phyloP scores from a whole-genome alignment of 1,140 invertebrate species.

The Aplysia californica region DNA sequence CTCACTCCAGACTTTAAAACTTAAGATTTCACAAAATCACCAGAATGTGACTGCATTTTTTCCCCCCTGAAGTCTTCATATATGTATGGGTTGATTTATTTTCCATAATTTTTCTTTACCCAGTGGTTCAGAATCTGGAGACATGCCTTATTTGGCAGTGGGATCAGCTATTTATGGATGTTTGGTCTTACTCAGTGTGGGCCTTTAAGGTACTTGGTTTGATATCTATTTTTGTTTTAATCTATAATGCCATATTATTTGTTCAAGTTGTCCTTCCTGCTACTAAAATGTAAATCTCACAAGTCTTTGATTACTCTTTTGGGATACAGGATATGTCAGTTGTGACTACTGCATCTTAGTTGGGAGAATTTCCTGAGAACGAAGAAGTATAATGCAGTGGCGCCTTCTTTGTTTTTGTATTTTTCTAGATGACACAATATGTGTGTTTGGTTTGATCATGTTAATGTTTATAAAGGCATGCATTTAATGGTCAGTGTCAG shows the following conservation, averaged over 20 bases:
- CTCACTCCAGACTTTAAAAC: background rate
- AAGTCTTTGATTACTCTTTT: background rate
- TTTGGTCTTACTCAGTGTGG: constrained; percentile 70
- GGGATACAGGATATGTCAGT: background rate
- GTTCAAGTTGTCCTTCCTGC: background rate
- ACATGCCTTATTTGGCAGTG: constrained; percentile 66
- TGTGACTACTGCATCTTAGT: background rate
- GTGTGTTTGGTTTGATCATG: too few relatives aligned
- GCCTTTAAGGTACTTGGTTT: constrained; percentile 57
- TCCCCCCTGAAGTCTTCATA: background rate
- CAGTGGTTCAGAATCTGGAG: constrained; percentile 66
- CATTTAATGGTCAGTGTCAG: too few relatives aligned
- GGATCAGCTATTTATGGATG: constrained; percentile 68
- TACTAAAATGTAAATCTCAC: background rate
- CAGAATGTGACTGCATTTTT: background rate
- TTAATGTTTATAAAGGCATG: too few relatives aligned
- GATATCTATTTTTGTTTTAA: background rate
- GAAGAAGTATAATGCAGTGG: too few relatives aligned
- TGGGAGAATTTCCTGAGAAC: too few relatives aligned
- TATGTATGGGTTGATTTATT: background rate
- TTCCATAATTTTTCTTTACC: constrained; percentile 28
- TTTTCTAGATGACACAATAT: too few relatives aligned
- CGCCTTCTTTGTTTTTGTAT: too few relatives aligned
- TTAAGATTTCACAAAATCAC: background rate
- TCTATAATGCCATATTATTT: background rate